These are phyloP conservation scores for Colaptes auratus DNA, from an alignment of 2,113 vertebrate species.

Conservation along the genomic window DNA sequence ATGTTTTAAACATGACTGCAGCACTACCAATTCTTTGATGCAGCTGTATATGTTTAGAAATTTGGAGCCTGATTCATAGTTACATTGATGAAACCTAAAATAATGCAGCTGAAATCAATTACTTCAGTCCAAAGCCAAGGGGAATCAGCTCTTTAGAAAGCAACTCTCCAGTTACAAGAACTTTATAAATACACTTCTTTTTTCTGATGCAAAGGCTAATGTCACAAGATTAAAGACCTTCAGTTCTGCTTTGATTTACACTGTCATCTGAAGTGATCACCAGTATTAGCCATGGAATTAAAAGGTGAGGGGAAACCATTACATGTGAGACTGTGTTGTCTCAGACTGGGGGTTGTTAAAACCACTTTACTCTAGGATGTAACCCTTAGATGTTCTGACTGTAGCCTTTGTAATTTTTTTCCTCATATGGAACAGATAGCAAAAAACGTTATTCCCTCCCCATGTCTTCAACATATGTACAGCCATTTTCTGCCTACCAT, in stretches of 20 bases:
- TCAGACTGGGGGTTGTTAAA: not conserved
- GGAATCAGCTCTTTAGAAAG: not conserved
- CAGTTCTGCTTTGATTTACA: not conserved
- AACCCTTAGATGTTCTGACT: not conserved
- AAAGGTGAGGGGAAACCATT: not conserved
- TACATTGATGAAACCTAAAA: not conserved
- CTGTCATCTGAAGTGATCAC: not conserved
- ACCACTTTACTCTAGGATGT: not conserved
- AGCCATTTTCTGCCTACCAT: not conserved
- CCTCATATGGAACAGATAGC: not conserved
- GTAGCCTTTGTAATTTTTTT: not conserved
- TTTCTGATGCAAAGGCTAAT: not conserved
- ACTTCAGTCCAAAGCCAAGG: not conserved
- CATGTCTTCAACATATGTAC: not conserved
- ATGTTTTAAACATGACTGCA: not conserved
- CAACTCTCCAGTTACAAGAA: not conserved
- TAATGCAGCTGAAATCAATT: not conserved
- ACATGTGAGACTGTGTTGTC: not conserved
- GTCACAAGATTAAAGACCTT: not conserved
- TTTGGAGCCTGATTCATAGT: not conserved
- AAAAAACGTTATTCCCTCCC: not conserved
- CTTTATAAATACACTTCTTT: not conserved
- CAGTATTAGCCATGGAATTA: not conserved
- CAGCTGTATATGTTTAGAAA: not conserved
- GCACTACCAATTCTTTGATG: not conserved